These are phyloP conservation scores for Rugalucina vietnamica DNA, from an alignment of 2,888 invertebrate genomes.

Conservation along the genomic window DNA sequence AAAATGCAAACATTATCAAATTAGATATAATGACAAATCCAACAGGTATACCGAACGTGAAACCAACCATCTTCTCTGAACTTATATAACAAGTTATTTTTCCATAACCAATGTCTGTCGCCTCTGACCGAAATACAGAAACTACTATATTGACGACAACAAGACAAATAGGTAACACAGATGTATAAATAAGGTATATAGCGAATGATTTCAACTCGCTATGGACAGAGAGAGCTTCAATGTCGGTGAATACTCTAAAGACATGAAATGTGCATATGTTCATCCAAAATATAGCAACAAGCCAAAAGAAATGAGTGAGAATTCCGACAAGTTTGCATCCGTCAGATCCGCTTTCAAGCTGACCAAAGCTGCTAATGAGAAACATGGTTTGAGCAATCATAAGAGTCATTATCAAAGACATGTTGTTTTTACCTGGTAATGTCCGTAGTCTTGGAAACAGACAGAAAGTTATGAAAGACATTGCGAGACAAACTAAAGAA, in stretches of 20 bases:
- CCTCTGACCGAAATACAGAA: neutral
- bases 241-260: neutral
- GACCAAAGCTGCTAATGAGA: neutral
- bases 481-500: conserved; percentile 9
- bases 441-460: neutral
- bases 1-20: neutral
- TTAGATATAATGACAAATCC: conserved; percentile 6
- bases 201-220: neutral
- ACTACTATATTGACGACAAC: neutral
- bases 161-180: neutral
- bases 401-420: neutral
- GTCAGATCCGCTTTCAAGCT: neutral
- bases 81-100: neutral
- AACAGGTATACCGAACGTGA: conserved; percentile 4
- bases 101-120: neutral
- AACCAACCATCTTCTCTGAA: neutral
- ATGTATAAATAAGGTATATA: neutral
- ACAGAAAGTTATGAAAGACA: neutral
- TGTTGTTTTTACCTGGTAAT: neutral
- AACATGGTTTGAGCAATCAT: neutral
- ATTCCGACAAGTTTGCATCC: conserved; percentile 9
- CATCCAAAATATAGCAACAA: neutral
- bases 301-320: conserved; percentile 6
- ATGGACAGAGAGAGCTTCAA: neutral
- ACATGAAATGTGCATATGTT: conserved; percentile 15